Base-by-base conservation (phyloP, 2,797 vertebrate species). In the Petrocephalus schoutedeni region DNA sequence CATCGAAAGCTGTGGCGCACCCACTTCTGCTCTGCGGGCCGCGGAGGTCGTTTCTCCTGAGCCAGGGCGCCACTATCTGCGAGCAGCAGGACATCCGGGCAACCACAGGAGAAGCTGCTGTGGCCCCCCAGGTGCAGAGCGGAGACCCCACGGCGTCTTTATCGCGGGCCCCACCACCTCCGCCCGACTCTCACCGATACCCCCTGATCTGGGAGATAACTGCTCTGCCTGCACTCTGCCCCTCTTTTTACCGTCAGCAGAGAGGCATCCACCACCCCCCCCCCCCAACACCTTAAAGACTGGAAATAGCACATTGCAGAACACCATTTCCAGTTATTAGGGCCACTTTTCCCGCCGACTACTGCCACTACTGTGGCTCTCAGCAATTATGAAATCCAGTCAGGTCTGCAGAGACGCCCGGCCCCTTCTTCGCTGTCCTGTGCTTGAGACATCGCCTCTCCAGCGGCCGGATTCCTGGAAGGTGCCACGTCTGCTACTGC, bases 21-120 rank as follows among this genome's bases (percentile, higher is more conserved):
- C 87, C 89, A 90, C 89, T 87, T 90, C 89, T 90, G 88, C 89
- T 89, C 88, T 89, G 89, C 74, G 89, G 71, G 56, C 45, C 86
- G n/a, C 21, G 45, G 83, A 67, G 86, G 88, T 86, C 86, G 83
- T 64, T 90, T 64, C 84, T 45, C 57, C 87, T 82, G 57, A 82
- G 57, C 88, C 32, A 23, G 58, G 21, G 10, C 1, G 58, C 80
- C 74, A 87, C 89, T 89, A 90, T 90, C 88, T 89, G 64, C 10
- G 45, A 49, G 67, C 86, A 80, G 28, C 89, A 89, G 86, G 86
- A 87, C 83, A 86, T 87, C 82, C 64, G 49, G 82, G 83, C 86
- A 88, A 90, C 89, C 86, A 87, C 89, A 86, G 88, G 64, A 84
- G 53, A 67, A 86, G 88, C 85, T 86, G 89, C 89, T 41, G 28